Percentiles rank a stretch among this genome's conserved stretches.
These are phyloP conservation scores for Morone saxatilis DNA, from an alignment of 2,113 vertebrate species.

Conservation along the genomic window DNA sequence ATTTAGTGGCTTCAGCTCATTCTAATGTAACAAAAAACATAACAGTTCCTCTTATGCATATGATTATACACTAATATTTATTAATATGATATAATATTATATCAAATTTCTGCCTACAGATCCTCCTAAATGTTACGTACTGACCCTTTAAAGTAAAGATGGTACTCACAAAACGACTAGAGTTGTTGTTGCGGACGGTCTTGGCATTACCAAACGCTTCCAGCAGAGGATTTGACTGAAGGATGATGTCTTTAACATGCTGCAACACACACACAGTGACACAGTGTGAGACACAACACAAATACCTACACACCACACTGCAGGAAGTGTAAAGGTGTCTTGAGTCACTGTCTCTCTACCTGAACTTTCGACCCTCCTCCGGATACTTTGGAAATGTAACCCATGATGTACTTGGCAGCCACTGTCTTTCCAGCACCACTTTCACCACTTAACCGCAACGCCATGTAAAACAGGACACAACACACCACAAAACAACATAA, in stretches of 20 bases:
- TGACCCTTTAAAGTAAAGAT: neutral
- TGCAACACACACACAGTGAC: slow-evolving; percentile 44
- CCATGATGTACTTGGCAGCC: slow-evolving; percentile 99
- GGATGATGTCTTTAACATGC: slow-evolving; percentile 89
- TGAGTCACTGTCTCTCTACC: slow-evolving; percentile 79
- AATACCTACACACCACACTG: neutral
- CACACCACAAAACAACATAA: neutral
- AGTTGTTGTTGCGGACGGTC: slow-evolving; percentile 89
- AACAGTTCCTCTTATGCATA: too few species aligned
- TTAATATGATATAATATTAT: too few species aligned
- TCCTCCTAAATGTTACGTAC: too few species aligned
- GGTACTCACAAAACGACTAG: slow-evolving; percentile 87
- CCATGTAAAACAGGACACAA: neutral
- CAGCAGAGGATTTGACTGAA: slow-evolving; percentile 87
- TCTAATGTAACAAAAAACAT: too few species aligned
- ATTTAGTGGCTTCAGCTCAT: too few species aligned
- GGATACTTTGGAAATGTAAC: slow-evolving; percentile 98
- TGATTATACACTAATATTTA: too few species aligned
- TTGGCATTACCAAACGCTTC: slow-evolving; percentile 89
- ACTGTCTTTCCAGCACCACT: slow-evolving; percentile 98
- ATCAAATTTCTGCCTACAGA: neutral
- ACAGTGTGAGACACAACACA: neutral
- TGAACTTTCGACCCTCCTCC: slow-evolving; percentile 96
- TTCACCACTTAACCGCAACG: slow-evolving; percentile 87
- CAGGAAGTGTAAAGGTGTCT: neutral